Evolutionary conservation across 1,140 invertebrate genomes (phyloP), one percentile per base, ranked within the genome.

Genomic region (Drosophila santomea): DNA sequence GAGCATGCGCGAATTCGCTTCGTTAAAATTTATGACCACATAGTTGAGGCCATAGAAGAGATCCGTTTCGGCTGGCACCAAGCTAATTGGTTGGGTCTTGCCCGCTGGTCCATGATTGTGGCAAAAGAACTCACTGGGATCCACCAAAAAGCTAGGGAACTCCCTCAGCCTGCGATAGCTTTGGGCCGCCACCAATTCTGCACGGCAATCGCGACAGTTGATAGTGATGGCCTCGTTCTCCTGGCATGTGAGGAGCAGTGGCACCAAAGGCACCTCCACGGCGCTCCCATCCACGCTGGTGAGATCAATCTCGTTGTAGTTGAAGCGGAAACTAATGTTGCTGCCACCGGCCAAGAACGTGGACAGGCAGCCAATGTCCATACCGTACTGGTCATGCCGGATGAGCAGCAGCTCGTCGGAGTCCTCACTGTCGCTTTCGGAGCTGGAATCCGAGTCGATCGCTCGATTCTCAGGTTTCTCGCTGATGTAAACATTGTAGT

Each of bases 41-140:
- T 80, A 66, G 58, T 91, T 83, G 10, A 90, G 74, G 6, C 90
- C 90, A 38, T 90, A 91, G 51, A 80, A 91, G 7, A 91, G 61
- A 43, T 91, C 83, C 0, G 7, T 28, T 8, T 14, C 14, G 1
- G 44, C 45, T 0, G 90, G 90, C 38, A 89, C 62, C 17, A 91
- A n/a, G 11, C 72, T 72, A 15, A 14, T 48, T 61, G 2, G 48
- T n/a, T 59, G 15, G 20, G 23, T 23, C 8, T 51, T 44, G 20
- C 57, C 44, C 2, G 12, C 45, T 0, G 43, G 1, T 12, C 55
- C 67, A 32, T 88, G 83, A 39, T 23, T 76, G 62, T 91, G 90
- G 45, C 90, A 91, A n/a, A 91, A 91, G 62, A 91, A 91, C 32
- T 91, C 90, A 14, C 68, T 76, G 11, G 81, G 68, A 74, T 91